A percentile compares a stretch with the other conserved stretches of the same genome.
phyloP scores from a whole-genome alignment of 2,797 vertebrate species.

The Gymnodraco acuticeps region DNA sequence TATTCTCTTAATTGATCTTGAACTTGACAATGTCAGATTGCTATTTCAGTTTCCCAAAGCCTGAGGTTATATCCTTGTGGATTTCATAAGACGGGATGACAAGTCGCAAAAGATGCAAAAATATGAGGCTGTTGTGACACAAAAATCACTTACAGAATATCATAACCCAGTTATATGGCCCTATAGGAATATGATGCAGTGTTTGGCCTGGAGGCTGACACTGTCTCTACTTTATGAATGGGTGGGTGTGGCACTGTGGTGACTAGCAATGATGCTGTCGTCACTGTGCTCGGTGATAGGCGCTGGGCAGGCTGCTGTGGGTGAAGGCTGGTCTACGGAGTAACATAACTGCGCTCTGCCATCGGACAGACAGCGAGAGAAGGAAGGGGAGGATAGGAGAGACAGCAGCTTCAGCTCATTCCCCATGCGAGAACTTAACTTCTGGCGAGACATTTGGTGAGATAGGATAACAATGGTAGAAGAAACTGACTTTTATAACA shows the following conservation, averaged over 20 bases:
- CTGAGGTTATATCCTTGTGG: background rate
- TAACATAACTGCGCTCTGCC: slow-evolving; percentile 70
- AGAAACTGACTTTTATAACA: slow-evolving; percentile 23
- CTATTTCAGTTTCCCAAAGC: background rate
- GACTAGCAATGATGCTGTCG: slow-evolving; percentile 64
- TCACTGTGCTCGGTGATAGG: slow-evolving; percentile 71
- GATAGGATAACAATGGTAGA: slow-evolving; percentile 38
- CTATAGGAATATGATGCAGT: background rate
- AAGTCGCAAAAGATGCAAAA: background rate
- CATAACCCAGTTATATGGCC: background rate
- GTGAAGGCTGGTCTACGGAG: slow-evolving; percentile 64
- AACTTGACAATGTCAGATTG: background rate
- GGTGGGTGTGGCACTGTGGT: slow-evolving; percentile 82
- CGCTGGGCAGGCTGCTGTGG: slow-evolving; percentile 42
- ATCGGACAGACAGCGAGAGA: slow-evolving; percentile 52
- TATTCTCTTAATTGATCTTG: background rate
- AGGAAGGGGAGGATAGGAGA: slow-evolving; percentile 38
- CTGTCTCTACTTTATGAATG: slow-evolving; percentile 85
- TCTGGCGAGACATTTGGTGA: slow-evolving; percentile 73
- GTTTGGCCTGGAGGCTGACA: slow-evolving; percentile 39
- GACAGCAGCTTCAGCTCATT: slow-evolving; percentile 43
- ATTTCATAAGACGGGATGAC: background rate
- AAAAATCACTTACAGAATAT: background rate
- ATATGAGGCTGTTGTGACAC: background rate
- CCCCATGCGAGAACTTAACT: slow-evolving; percentile 69